These are phyloP conservation scores for Psittacula echo DNA, from an alignment of 2,797 vertebrate genomes.

Conservation along the genomic window DNA sequence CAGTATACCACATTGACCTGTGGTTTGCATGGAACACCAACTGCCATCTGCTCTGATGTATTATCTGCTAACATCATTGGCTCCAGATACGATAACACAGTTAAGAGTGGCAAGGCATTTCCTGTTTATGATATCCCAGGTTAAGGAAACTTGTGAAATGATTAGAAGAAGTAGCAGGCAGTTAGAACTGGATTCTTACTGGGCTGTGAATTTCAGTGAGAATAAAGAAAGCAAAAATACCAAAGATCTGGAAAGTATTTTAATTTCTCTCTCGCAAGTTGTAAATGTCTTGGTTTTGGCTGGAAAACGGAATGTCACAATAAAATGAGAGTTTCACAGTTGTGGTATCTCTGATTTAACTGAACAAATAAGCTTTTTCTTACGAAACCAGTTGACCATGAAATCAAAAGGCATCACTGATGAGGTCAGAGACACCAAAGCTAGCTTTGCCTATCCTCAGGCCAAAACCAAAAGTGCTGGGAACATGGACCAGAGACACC, in stretches of 20 bases:
- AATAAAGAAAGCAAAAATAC: neutral
- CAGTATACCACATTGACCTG: slow-evolving; percentile 44
- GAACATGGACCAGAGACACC: neutral
- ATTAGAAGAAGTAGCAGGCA: neutral
- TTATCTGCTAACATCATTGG: slow-evolving; percentile 60
- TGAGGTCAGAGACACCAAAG: neutral
- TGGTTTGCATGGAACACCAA: slow-evolving; percentile 60
- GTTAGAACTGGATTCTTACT: slow-evolving; percentile 14
- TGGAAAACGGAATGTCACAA: neutral
- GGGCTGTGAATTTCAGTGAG: neutral
- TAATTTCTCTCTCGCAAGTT: neutral
- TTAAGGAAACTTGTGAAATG: slow-evolving; percentile 42
- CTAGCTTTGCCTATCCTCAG: neutral
- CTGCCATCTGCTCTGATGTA: slow-evolving; percentile 60
- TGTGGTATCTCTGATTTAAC: neutral
- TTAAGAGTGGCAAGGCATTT: slow-evolving; percentile 53
- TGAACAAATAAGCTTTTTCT: neutral
- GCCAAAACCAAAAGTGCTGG: neutral
- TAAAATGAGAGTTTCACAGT: neutral
- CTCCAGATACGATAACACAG: slow-evolving; percentile 13
- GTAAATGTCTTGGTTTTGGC: neutral
- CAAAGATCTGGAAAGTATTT: neutral
- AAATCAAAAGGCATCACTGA: neutral
- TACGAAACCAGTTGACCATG: neutral
- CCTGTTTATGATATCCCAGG: slow-evolving; percentile 47